phyloP scores from a whole-genome alignment of 2,113 vertebrate genomes.

The Pimephales promelas region DNA sequence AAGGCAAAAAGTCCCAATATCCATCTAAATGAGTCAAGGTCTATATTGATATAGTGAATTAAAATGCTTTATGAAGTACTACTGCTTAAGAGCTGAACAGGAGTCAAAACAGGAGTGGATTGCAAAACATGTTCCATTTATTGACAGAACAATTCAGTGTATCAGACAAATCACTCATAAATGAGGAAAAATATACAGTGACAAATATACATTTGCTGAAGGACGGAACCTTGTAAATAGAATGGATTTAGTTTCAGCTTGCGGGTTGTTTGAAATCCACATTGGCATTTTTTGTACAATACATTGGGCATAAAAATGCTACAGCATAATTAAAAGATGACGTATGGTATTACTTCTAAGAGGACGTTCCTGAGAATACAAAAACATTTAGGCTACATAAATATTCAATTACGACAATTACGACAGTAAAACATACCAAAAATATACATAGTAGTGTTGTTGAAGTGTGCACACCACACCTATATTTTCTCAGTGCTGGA shows the following conservation, averaged over 20 bases:
- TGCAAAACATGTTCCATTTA: conserved; percentile 48
- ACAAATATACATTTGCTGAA: background rate
- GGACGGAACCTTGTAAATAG: background rate
- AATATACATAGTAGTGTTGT: conserved; percentile 21
- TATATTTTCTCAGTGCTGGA: conserved; percentile 37
- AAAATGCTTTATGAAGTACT: background rate
- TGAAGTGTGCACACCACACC: conserved; percentile 43
- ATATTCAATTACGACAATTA: background rate
- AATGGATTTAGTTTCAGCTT: background rate
- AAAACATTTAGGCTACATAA: conserved; percentile 26
- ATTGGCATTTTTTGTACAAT: background rate
- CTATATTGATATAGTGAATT: background rate
- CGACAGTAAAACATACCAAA: background rate
- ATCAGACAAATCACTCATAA: conserved; percentile 35
- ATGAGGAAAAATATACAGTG: conserved; percentile 48
- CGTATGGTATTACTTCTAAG: background rate
- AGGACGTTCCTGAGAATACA: conserved; percentile 44
- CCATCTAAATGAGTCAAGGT: background rate
- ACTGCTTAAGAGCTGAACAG: background rate
- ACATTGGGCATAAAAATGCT: background rate
- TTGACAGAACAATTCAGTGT: conserved; percentile 67
- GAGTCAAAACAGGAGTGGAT: background rate
- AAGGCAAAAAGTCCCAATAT: conserved; percentile 12
- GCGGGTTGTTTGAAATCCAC: background rate
- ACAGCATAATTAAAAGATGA: background rate